Conservation (phyloP, 37 sponge, comb jelly and placozoan species). For the Agelas oroides region DNA sequence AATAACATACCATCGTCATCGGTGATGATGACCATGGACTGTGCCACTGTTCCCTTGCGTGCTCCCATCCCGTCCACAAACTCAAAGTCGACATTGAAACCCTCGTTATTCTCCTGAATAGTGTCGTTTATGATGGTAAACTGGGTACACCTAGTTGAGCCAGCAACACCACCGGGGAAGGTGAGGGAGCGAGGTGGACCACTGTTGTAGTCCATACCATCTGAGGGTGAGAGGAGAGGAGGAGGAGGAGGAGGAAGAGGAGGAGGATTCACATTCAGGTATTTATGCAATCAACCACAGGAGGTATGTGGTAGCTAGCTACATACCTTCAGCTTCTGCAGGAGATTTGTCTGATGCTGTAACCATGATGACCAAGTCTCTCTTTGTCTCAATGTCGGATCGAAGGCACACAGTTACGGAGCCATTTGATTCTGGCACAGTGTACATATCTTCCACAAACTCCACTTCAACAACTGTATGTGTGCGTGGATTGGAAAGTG, state of each 20-base stretch:
- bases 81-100: neutral
- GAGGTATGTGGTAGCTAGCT: too few relatives aligned
- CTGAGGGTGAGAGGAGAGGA: neutral
- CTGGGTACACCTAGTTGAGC: neutral
- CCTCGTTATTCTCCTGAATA: neutral
- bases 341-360: too few relatives aligned
- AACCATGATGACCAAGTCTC: too few relatives aligned
- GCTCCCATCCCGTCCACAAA: neutral
- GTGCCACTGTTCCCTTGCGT: neutral
- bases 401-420: neutral
- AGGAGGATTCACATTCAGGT: too few relatives aligned
- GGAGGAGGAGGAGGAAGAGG: slow-evolving; percentile 1
- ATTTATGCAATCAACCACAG: too few relatives aligned
- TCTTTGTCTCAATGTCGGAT: neutral
- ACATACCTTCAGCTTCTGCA: neutral
- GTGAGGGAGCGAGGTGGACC: neutral
- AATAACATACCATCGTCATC: neutral
- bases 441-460: neutral
- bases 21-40: neutral
- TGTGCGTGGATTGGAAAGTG: neutral
- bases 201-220: neutral
- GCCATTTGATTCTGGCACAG: neutral
- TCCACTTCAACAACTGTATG: neutral
- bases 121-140: neutral
- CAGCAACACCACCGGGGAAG: neutral